Base-by-base conservation (phyloP, 2,113 vertebrate genomes). In the Hemicordylus capensis region DNA sequence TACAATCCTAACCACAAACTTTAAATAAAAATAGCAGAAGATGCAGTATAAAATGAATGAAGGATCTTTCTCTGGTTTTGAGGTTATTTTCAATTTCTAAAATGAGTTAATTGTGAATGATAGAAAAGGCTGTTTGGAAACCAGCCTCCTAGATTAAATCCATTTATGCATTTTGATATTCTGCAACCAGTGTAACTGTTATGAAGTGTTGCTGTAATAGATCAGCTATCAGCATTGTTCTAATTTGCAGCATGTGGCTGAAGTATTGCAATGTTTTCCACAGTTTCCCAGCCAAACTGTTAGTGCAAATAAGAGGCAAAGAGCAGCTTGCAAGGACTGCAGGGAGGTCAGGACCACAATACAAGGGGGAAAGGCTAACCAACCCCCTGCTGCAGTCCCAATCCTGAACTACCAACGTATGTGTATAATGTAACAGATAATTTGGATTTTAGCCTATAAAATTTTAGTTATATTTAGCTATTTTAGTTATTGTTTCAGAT, bases 1-100 rank as follows among this genome's bases (percentile, higher is more conserved):
- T 70, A 91, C 61, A 89, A 85, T 88, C 76, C 81, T n/a, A n/a
- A n/a, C n/a, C n/a, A n/a, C 86, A 85, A 89, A 92, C 89, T 67
- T 84, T 92, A 92, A 90, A 78, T 85, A 86, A 88, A 86, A 91
- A n/a, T n/a, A n/a, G n/a, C n/a, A n/a, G n/a, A n/a, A n/a, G n/a
- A n/a, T n/a, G 39, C 92, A 92, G 87, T 85, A 80, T 89, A 87
- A 66, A 44, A 89, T 37, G 90, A 91, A 93, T 90, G 85, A 93
- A 92, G 89, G 92, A 91, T 91, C 90, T 86, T 26, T 46, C 87
- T 93, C 88, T 83, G 84, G 37, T 90, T 90, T 89, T 88, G 70
- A 87, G 90, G 85, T 86, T 91, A 89, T 93, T 90, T 93, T 87
- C 92, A 80, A 3, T 1, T 0, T 69, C 79, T 80, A 86, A 93